phyloP scores from a whole-genome alignment of 2,113 vertebrate species.

The Ploceus nigricollis region DNA sequence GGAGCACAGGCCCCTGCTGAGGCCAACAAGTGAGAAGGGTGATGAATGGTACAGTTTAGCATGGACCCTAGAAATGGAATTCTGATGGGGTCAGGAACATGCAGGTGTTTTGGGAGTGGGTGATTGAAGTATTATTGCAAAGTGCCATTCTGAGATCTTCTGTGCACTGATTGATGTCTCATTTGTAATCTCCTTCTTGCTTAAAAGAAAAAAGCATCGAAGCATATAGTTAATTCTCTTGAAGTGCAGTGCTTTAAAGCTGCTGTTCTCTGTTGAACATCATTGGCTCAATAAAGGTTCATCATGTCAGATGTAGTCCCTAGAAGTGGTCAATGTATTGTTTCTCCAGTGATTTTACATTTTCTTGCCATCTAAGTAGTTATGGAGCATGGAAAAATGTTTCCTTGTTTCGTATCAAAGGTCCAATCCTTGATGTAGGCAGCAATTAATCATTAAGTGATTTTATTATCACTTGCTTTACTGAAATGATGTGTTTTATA shows the following conservation, averaged over 20 bases:
- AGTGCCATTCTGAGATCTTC: not conserved
- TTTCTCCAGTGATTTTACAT: not conserved
- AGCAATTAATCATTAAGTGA: conserved; percentile 22
- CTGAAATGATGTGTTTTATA: conserved; percentile 9
- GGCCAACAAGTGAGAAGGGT: not conserved
- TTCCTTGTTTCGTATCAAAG: not conserved
- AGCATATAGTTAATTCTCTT: not conserved
- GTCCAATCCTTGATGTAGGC: not conserved
- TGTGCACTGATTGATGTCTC: not conserved
- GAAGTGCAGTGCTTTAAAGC: not conserved
- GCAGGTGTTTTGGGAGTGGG: not conserved
- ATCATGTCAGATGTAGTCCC: not conserved
- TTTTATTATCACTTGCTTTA: not conserved
- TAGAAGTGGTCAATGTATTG: not conserved
- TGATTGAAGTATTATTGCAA: not conserved
- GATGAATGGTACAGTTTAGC: not conserved
- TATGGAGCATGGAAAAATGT: not conserved
- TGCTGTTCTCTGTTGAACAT: not conserved
- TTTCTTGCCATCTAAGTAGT: not conserved
- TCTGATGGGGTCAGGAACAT: not conserved
- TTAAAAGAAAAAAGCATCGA: not conserved
- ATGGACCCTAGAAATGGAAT: not conserved
- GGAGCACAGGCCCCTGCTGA: not conserved
- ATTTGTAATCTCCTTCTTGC: conserved; percentile 6
- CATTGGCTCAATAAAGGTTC: not conserved